A percentile compares a stretch with the other conserved stretches of the same genome.
These are phyloP conservation scores for Umimayanthus chanpuru DNA, from an alignment of 92 coral and sea anemone genomes.

Conservation along the genomic window DNA sequence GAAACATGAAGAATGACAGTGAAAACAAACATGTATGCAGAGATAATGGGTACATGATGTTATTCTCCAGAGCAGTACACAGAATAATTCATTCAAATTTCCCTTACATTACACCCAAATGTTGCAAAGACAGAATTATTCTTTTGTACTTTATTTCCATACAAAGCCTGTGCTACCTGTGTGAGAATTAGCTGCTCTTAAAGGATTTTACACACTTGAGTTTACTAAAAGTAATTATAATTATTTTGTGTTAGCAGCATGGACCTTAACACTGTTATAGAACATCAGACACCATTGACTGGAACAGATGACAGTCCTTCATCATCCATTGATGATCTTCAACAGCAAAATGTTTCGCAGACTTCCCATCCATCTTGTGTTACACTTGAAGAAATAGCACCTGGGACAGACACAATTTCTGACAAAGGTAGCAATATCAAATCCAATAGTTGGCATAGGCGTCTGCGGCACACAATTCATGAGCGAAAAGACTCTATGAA, in stretches of 20 bases:
- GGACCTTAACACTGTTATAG: neutral
- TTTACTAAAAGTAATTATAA: too few species aligned
- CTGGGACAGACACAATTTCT: conserved; percentile 69
- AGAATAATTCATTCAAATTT: too few species aligned
- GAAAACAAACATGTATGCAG: too few species aligned
- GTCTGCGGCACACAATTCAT: conserved; percentile 7
- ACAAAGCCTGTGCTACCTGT: too few species aligned
- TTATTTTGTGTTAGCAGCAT: neutral
- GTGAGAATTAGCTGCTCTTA: too few species aligned
- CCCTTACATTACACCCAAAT: too few species aligned
- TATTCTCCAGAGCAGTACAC: too few species aligned
- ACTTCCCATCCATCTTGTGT: conserved; percentile 57
- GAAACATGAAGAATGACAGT: too few species aligned
- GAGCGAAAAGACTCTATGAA: conserved; percentile 10
- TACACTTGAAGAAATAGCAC: conserved; percentile 89
- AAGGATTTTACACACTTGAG: too few species aligned
- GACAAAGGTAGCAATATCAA: conserved; percentile 12
- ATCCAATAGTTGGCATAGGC: conserved; percentile 21
- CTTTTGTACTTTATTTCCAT: too few species aligned
- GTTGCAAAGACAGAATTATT: too few species aligned
- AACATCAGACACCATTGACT: conserved; percentile 1
- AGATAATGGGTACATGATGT: too few species aligned
- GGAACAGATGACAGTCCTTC: conserved; percentile 2
- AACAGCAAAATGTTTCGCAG: neutral
- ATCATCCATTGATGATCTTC: neutral